Percentiles rank a stretch among this genome's conserved stretches.
These are phyloP conservation scores for Eupithecia pulchellata DNA, from an alignment of 2,888 invertebrate genomes.

Conservation along the genomic window DNA sequence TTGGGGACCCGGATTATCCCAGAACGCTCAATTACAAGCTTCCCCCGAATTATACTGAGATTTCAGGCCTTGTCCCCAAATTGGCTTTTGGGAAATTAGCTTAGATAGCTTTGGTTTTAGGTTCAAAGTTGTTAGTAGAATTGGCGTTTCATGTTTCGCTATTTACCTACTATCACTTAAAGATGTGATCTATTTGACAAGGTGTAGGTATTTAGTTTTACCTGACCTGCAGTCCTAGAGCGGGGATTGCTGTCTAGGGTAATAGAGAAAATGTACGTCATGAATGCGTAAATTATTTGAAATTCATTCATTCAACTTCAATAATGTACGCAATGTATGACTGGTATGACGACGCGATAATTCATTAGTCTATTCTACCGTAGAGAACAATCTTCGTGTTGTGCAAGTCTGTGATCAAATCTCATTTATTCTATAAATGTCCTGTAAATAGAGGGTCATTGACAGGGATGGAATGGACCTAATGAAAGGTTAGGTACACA, in stretches of 20 bases:
- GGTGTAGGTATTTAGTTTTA: no score
- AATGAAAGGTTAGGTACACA: background rate
- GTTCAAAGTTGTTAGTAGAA: slow-evolving; percentile 1
- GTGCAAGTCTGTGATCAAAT: background rate
- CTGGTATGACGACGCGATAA: no score
- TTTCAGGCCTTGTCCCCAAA: slow-evolving; percentile 28
- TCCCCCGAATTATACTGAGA: slow-evolving; percentile 47
- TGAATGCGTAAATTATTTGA: no score
- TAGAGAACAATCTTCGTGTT: no score
- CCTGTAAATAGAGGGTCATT: background rate
- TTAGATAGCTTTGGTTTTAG: background rate
- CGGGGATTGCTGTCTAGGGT: no score
- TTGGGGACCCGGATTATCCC: slow-evolving; percentile 70
- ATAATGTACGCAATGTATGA: no score
- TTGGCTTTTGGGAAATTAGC: slow-evolving; percentile 16
- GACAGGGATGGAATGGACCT: background rate
- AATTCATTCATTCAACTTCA: no score
- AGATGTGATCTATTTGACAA: background rate
- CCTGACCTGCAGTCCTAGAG: no score
- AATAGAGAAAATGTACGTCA: no score
- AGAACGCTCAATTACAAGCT: slow-evolving; percentile 57
- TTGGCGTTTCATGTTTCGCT: background rate
- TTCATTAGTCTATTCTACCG: no score
- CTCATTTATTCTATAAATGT: background rate
- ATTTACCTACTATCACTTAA: no score